A percentile compares a stretch with the other conserved stretches of the same genome.
Evolutionary conservation across 2,888 invertebrate species (phyloP).

Genomic region (Oscheius onirici): DNA sequence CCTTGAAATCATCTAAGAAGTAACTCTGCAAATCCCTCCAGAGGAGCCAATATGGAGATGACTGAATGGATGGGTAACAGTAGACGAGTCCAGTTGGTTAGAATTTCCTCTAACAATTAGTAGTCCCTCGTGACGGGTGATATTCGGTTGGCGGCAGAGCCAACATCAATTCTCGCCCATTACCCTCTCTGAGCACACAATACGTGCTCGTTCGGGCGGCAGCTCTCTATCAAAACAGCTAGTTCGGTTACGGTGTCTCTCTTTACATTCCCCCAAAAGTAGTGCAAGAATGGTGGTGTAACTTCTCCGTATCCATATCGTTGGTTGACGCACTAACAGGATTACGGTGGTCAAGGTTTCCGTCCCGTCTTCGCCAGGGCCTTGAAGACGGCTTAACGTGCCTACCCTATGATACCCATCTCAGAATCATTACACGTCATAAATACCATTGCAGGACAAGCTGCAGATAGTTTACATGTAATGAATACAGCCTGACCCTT

Average conservation of each 20-base stretch:
- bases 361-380: conserved; percentile 19
- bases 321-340: conserved; percentile 33
- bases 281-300: conserved; percentile 1
- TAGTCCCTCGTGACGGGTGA: conserved; percentile 31
- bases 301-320: conserved; percentile 30
- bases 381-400: conserved; percentile 28
- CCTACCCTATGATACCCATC: conserved; percentile 22
- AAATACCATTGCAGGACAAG: not conserved
- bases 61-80: conserved; percentile 5
- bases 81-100: not conserved
- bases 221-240: conserved; percentile 31
- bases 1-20: conserved; percentile 15
- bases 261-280: not conserved
- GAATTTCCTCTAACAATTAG: conserved; percentile 24
- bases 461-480: conserved; percentile 21
- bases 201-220: conserved; percentile 32
- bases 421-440: not conserved
- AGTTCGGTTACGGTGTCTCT: conserved; percentile 28
- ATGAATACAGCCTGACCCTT: conserved; percentile 24
- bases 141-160: conserved; percentile 31
- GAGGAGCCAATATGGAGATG: not conserved
- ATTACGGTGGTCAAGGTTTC: conserved; percentile 39
- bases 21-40: not conserved
- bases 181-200: conserved; percentile 34
- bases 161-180: conserved; percentile 37